These are phyloP conservation scores for Sebastes fasciatus DNA, from an alignment of 2,113 vertebrate genomes.

Conservation along the genomic window DNA sequence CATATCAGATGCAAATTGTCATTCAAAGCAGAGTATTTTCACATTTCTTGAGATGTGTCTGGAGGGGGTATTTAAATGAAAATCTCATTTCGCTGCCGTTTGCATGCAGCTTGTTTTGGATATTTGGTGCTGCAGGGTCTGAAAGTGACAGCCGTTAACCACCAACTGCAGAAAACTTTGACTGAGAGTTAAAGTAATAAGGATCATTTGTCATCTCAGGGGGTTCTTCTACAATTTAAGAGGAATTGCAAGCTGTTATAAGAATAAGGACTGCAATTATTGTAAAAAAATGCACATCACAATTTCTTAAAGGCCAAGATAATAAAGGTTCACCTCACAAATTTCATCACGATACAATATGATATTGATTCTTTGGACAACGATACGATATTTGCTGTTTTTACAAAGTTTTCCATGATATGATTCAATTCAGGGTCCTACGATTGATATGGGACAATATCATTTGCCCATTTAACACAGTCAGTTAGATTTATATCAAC, in stretches of 20 bases:
- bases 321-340: too few relatives aligned
- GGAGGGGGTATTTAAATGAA: not conserved
- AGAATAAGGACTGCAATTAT: not conserved
- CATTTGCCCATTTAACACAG: too few relatives aligned
- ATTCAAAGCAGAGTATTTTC: not conserved
- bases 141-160: not conserved
- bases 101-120: not conserved
- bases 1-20: not conserved
- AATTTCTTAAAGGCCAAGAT: too few relatives aligned
- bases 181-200: not conserved
- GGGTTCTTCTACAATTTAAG: not conserved
- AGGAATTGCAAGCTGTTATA: not conserved
- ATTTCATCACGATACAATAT: too few relatives aligned
- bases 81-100: not conserved
- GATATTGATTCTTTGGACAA: too few relatives aligned
- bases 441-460: too few relatives aligned
- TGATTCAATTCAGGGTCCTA: too few relatives aligned
- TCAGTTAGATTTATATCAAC: too few relatives aligned
- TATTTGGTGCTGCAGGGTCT: not conserved
- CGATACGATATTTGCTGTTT: too few relatives aligned
- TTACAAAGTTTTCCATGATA: too few relatives aligned
- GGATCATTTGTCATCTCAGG: not conserved
- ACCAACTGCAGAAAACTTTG: conserved; percentile 2
- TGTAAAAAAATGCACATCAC: too few relatives aligned
- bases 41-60: not conserved